Conservation (phyloP, 2,888 invertebrate species). For the Saturnia japonica region DNA sequence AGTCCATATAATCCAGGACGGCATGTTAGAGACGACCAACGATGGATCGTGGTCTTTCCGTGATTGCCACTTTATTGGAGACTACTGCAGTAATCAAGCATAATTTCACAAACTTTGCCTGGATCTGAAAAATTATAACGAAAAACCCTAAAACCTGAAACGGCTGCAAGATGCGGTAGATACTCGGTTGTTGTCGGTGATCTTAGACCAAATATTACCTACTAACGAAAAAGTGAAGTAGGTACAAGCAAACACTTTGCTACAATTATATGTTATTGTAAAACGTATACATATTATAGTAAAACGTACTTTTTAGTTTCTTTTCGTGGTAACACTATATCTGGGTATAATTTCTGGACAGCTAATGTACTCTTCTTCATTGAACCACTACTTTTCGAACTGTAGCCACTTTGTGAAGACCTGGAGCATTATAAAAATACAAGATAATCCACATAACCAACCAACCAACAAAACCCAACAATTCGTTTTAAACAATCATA, state of each 20-base stretch:
- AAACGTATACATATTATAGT: not conserved
- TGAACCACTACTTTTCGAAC: slow-evolving; percentile 44
- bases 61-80: too few relatives aligned
- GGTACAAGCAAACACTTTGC: not conserved
- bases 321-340: slow-evolving; percentile 50
- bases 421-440: slow-evolving; percentile 28
- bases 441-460: too few relatives aligned
- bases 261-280: not conserved
- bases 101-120: too few relatives aligned
- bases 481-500: too few relatives aligned
- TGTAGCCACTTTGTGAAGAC: slow-evolving; percentile 43
- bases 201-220: not conserved
- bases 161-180: not conserved
- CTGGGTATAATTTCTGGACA: slow-evolving; percentile 50
- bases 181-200: not conserved
- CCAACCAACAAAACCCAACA: too few relatives aligned
- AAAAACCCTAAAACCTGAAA: not conserved
- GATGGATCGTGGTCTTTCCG: too few relatives aligned
- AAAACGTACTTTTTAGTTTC: slow-evolving; percentile 48
- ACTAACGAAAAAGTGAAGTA: not conserved
- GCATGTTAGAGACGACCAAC: too few relatives aligned
- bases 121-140: not conserved
- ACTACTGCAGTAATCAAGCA: too few relatives aligned
- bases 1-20: too few relatives aligned
- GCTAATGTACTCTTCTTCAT: slow-evolving; percentile 46